phyloP scores from a whole-genome alignment of 1,140 invertebrate species.

The Ptiloglossa arizonensis region DNA sequence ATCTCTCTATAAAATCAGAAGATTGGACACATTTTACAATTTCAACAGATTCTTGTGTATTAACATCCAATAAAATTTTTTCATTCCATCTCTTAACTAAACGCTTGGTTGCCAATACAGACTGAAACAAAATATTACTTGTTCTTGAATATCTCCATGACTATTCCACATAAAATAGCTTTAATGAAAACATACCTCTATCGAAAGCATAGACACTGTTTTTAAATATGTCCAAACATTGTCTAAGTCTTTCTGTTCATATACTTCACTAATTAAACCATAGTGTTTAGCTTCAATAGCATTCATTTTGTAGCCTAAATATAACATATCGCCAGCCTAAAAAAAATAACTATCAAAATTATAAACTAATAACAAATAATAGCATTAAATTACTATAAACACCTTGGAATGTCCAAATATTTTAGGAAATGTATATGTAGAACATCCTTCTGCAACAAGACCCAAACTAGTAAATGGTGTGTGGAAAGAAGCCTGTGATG shows the following conservation, averaged over 20 bases:
- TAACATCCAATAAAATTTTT: conserved; percentile 66
- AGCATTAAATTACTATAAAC: conserved; percentile 49
- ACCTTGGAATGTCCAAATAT: conserved; percentile 91
- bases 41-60: conserved; percentile 64
- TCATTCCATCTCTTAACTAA: conserved; percentile 66
- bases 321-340: conserved; percentile 90
- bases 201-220: conserved; percentile 63
- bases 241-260: conserved; percentile 71
- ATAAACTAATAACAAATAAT: conserved; percentile 20
- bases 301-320: conserved; percentile 90
- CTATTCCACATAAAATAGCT: conserved; percentile 9
- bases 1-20: conserved; percentile 51
- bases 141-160: conserved; percentile 14
- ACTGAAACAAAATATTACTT: conserved; percentile 66
- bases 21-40: conserved; percentile 52
- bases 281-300: conserved; percentile 88
- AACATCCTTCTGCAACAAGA: conserved; percentile 92
- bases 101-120: conserved; percentile 69
- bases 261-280: conserved; percentile 89
- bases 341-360: conserved; percentile 46
- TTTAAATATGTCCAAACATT: conserved; percentile 68
- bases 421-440: conserved; percentile 91
- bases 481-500: conserved; percentile 89
- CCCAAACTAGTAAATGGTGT: conserved; percentile 93
- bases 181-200: conserved; percentile 61